Evolutionary conservation across 2,888 invertebrate genomes (phyloP).

Genomic region (Pseudeuparius sepicola): DNA sequence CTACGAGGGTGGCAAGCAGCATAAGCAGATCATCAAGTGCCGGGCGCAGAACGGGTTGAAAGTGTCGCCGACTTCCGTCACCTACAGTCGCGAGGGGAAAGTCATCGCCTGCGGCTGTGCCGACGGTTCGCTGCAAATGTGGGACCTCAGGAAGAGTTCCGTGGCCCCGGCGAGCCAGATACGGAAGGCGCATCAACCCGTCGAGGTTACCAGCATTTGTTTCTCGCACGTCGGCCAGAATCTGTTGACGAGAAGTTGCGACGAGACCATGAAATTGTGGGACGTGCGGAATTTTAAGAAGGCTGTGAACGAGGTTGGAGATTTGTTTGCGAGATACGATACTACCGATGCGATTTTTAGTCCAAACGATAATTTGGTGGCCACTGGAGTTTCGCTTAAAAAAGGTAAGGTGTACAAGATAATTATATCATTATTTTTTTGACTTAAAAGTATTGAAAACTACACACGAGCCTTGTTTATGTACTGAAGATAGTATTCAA

Average conservation of each 20-base stretch:
- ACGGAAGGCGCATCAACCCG: slow-evolving; percentile 70
- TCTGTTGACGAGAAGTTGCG: slow-evolving; percentile 75
- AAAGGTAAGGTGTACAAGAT: slow-evolving; percentile 52
- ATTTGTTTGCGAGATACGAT: slow-evolving; percentile 76
- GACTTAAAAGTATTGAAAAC: too few relatives aligned
- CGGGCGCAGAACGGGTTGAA: slow-evolving; percentile 77
- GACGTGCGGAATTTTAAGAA: slow-evolving; percentile 75
- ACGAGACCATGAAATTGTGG: slow-evolving; percentile 94
- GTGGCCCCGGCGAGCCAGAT: slow-evolving; percentile 77
- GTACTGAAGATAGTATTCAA: too few relatives aligned
- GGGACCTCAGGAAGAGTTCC: slow-evolving; percentile 88
- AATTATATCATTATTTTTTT: too few relatives aligned
- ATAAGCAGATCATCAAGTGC: slow-evolving; percentile 78
- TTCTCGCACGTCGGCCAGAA: slow-evolving; percentile 81
- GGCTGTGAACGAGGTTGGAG: slow-evolving; percentile 56
- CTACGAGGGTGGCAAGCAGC: slow-evolving; percentile 60
- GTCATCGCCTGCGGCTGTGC: slow-evolving; percentile 84
- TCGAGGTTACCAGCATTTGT: slow-evolving; percentile 72
- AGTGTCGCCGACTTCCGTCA: slow-evolving; percentile 64
- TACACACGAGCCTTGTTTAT: too few relatives aligned
- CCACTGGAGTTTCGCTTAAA: slow-evolving; percentile 77
- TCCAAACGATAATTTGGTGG: slow-evolving; percentile 82
- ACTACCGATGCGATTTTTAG: slow-evolving; percentile 78
- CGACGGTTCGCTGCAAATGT: slow-evolving; percentile 94
- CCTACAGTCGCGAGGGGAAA: slow-evolving; percentile 62